Conservation (phyloP, 2,797 vertebrate species). For the Leuciscus waleckii region DNA sequence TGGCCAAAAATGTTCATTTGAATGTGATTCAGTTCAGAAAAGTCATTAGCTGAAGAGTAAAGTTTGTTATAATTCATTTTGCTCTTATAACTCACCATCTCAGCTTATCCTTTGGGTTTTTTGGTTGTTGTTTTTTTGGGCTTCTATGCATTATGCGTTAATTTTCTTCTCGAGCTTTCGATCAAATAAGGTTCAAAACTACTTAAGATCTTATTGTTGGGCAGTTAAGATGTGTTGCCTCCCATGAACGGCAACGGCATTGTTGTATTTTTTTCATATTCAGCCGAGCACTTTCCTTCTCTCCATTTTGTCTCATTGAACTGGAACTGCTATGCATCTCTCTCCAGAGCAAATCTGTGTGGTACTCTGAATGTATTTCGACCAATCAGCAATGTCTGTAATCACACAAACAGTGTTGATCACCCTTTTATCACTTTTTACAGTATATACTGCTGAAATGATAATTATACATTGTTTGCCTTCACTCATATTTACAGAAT, state of each 20-base stretch:
- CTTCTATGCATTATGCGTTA: neutral
- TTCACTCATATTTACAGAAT: constrained; percentile 1
- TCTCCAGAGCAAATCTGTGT: constrained; percentile 45
- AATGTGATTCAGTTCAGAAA: neutral
- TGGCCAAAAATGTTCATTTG: neutral
- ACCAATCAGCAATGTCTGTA: constrained; percentile 54
- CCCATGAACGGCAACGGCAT: neutral
- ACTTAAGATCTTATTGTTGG: neutral
- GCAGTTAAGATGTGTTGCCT: neutral
- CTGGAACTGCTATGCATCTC: constrained; percentile 56
- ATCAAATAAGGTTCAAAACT: constrained; percentile 9
- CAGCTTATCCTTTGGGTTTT: neutral
- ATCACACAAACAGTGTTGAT: constrained; percentile 34
- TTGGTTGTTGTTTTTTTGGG: too few species aligned
- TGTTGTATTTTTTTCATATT: constrained; percentile 10
- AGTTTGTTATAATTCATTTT: neutral
- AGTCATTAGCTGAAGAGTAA: neutral
- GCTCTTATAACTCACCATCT: neutral
- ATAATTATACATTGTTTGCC: neutral
- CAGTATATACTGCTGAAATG: neutral
- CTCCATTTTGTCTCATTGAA: constrained; percentile 12
- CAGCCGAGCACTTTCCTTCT: constrained; percentile 2
- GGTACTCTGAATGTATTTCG: constrained; percentile 72
- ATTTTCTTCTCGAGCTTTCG: neutral
- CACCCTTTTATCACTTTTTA: constrained; percentile 11